Conservation (phyloP, 2,797 vertebrate genomes). For the Acropternis orthonyx region DNA sequence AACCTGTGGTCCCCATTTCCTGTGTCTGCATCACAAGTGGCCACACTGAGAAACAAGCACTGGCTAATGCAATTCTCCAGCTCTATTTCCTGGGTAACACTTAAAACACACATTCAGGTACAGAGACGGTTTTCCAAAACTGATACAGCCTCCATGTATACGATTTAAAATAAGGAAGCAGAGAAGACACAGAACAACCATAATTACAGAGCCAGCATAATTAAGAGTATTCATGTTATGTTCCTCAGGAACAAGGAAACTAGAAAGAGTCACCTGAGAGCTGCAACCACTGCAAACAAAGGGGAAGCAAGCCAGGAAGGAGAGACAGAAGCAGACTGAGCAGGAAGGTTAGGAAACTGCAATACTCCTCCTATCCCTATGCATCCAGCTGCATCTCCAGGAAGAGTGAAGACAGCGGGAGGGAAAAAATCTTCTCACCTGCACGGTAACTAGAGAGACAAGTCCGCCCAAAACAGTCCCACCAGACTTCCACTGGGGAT, state of each 20-base stretch:
- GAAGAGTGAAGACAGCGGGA: not conserved
- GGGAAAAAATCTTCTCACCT: slow-evolving; percentile 10
- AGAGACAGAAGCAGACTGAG: not conserved
- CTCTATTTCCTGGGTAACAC: not conserved
- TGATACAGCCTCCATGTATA: not conserved
- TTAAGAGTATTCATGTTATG: not conserved
- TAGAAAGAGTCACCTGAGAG: not conserved
- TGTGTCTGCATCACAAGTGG: not conserved
- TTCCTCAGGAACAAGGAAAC: not conserved
- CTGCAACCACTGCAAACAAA: not conserved
- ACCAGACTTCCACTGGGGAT: not conserved
- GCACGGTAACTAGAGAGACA: not conserved
- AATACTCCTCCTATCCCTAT: not conserved
- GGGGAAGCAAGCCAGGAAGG: not conserved
- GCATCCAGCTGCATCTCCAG: not conserved
- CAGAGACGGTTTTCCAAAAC: not conserved
- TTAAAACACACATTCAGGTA: not conserved
- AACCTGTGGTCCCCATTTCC: not conserved
- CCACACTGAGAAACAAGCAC: not conserved
- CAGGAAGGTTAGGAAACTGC: not conserved
- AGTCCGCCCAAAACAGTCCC: not conserved
- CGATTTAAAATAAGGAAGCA: not conserved
- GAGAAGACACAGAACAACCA: not conserved
- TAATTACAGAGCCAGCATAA: not conserved
- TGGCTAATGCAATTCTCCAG: not conserved